Evolutionary conservation across 2,797 vertebrate species (phyloP), one percentile per base, ranked within the genome.

Genomic region (Loriculus beryllinus): DNA sequence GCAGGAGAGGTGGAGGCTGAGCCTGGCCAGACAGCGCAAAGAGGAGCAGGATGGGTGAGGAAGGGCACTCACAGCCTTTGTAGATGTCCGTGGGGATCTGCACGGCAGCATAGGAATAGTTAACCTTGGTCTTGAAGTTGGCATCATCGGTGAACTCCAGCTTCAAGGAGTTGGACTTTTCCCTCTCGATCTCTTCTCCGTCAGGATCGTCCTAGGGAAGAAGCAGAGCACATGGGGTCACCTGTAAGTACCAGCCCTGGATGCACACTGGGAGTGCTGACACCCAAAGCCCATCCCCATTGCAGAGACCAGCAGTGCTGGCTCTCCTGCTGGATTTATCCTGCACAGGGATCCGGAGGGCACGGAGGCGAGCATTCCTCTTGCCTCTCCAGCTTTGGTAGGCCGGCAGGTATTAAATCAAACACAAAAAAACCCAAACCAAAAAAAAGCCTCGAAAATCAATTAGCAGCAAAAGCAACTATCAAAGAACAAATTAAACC

Each of bases 21-120:
- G 72, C 54, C 57, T 2, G 3, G 9, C 67, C 70, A 57, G 63
- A 12, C 70, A 86, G 82, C 0, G 0, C 0, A 2, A 56, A 70
- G 39, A 0, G 2, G 17, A 80, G 51, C 10, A 8, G 74, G 43
- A 26, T 0, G 2, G 43, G 42, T 64, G 70, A 84, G 6, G 29
- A 64, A 22, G 29, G 12, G 40, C 75, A 97, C 99, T 99, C 96
- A 99, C 99, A 99, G 98, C 99, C 99, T 98, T 99, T 99, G 98
- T 99, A 99, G 98, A 99, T 99, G 97, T 99, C 99, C 33, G 99
- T 99, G 45, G 99, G 99, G 97, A 99, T 99, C 98, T 99, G 99
- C 90, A 99, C 99, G 0, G 99, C 99, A 9, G 99, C 99, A 13
- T 99, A 99, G 0, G 99, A 99, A 96, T 99, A 99, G 98, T 99